Conservation (phyloP, 2,888 invertebrate species). For the Exephanes ischioxanthus region DNA sequence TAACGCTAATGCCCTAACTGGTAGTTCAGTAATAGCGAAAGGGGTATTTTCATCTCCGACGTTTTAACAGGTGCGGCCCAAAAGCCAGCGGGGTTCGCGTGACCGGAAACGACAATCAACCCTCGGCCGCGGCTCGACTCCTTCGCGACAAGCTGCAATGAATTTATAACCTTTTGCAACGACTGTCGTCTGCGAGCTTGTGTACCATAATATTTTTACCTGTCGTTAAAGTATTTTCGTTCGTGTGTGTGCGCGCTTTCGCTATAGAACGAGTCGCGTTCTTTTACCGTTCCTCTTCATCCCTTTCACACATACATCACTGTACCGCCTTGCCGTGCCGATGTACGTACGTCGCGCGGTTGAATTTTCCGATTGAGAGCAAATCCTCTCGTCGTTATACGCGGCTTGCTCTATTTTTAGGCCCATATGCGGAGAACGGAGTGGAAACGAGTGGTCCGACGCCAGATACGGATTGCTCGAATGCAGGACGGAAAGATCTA, state of each 20-base stretch:
- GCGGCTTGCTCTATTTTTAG: conserved; percentile 45
- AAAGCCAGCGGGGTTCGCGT: conserved; percentile 37
- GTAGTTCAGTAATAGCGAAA: neutral
- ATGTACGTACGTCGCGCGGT: conserved; percentile 10
- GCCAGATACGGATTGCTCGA: conserved; percentile 13
- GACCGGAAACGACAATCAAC: conserved; percentile 59
- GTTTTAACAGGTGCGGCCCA: conserved; percentile 44
- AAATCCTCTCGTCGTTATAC: conserved; percentile 39
- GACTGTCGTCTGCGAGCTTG: neutral
- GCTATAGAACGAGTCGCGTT: neutral
- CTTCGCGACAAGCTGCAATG: conserved; percentile 59
- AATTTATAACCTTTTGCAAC: conserved; percentile 49
- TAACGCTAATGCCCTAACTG: conserved; percentile 3
- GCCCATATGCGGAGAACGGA: neutral
- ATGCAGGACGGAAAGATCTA: neutral
- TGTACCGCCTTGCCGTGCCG: neutral
- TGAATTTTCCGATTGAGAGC: conserved; percentile 49
- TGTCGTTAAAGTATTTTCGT: neutral
- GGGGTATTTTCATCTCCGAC: conserved; percentile 24
- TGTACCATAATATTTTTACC: neutral
- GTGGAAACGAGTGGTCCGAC: conserved; percentile 7
- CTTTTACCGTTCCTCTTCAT: conserved; percentile 9
- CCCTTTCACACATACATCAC: conserved; percentile 12
- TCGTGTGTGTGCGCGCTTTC: neutral
- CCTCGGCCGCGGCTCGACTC: conserved; percentile 18